Conservation (phyloP, 1,140 invertebrate genomes). For the Drosophila mojavensis region DNA sequence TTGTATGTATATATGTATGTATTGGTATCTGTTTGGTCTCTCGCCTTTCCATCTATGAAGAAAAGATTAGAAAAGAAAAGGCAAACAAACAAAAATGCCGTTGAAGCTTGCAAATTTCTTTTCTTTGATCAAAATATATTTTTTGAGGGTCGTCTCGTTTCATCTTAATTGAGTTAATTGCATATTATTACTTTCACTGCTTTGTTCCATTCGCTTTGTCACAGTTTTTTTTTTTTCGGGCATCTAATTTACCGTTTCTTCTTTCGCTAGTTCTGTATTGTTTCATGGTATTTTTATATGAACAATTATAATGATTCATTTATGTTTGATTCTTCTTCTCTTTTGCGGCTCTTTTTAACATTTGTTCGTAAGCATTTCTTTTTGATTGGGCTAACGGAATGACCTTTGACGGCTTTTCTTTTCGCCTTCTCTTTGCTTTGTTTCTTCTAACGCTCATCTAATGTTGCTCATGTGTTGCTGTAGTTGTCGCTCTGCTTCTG, state of each 20-base stretch:
- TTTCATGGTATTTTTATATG: not conserved
- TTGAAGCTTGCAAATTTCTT: slow-evolving; percentile 23
- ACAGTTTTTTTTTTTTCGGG: slow-evolving; percentile 10
- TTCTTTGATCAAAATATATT: not conserved
- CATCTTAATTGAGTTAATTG: slow-evolving; percentile 65
- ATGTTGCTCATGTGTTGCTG: slow-evolving; percentile 13
- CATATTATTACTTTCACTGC: slow-evolving; percentile 68
- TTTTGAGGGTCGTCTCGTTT: slow-evolving; percentile 29
- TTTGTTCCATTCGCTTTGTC: slow-evolving; percentile 35
- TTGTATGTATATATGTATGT: too few relatives aligned
- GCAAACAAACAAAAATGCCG: slow-evolving; percentile 10
- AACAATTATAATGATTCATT: not conserved
- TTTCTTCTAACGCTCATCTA: slow-evolving; percentile 9
- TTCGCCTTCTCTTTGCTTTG: not conserved
- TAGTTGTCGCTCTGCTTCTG: not conserved
- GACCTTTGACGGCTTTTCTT: slow-evolving; percentile 47
- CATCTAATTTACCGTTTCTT: slow-evolving; percentile 42
- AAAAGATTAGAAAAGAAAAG: not conserved
- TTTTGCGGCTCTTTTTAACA: not conserved
- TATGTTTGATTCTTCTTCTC: not conserved
- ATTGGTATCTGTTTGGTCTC: not conserved
- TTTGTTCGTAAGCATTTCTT: slow-evolving; percentile 2
- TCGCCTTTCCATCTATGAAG: not conserved
- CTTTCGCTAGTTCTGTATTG: slow-evolving; percentile 15
- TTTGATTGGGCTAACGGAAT: slow-evolving; percentile 27